Evolutionary conservation across 2,797 vertebrate species (phyloP).

Genomic region (Channallabes apus): DNA sequence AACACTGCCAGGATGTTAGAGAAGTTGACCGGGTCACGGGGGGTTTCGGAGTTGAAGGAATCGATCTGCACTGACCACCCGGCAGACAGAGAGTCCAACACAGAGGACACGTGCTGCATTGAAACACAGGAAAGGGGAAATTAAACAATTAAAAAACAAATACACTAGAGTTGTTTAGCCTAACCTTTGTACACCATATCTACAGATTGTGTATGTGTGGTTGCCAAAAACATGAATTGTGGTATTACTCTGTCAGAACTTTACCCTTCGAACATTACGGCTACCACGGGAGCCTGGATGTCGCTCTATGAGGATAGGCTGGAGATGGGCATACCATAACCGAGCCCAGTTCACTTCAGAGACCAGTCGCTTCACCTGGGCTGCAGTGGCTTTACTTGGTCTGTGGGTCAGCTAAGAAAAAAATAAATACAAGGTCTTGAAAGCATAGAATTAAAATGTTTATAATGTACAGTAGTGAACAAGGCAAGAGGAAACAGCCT

Average conservation of each 20-base stretch:
- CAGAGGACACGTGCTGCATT: conserved; percentile 78
- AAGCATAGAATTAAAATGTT: not conserved
- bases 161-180: not conserved
- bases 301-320: conserved; percentile 81
- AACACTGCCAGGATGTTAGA: conserved; percentile 85
- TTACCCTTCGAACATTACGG: conserved; percentile 80
- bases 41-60: conserved; percentile 78
- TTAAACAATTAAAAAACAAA: conserved; percentile 6
- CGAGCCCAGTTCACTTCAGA: conserved; percentile 76
- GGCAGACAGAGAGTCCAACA: conserved; percentile 72
- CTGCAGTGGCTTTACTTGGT: conserved; percentile 70
- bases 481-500: not conserved
- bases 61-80: conserved; percentile 85
- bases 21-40: conserved; percentile 79
- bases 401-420: conserved; percentile 71
- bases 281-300: conserved; percentile 82
- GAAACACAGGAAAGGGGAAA: conserved; percentile 14
- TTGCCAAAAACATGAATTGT: not conserved
- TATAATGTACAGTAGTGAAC: not conserved
- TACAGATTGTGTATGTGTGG: not conserved
- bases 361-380: conserved; percentile 73
- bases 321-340: conserved; percentile 80
- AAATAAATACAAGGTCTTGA: not conserved
- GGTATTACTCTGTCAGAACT: conserved; percentile 17
- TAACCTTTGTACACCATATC: not conserved